phyloP scores from a whole-genome alignment of 2,797 vertebrate genomes.

The Buphagus erythrorhynchus region DNA sequence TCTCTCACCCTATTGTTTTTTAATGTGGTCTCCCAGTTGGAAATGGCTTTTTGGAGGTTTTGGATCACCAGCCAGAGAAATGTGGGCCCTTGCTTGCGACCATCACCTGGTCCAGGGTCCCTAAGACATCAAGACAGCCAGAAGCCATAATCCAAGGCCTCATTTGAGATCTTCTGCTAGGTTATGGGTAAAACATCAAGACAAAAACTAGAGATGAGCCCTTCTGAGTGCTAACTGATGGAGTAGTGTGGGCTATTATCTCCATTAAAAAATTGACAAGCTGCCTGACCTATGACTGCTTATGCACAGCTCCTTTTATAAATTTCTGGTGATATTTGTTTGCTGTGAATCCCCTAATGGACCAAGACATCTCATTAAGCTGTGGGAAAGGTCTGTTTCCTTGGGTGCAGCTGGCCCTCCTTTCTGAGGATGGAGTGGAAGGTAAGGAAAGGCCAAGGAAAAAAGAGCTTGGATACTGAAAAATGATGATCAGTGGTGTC shows the following conservation, averaged over 20 bases:
- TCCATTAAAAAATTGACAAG: not conserved
- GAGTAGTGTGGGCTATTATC: not conserved
- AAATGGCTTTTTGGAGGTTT: not conserved
- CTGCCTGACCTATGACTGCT: not conserved
- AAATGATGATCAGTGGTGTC: not conserved
- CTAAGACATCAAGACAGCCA: not conserved
- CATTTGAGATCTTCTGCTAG: not conserved
- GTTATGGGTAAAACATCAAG: not conserved
- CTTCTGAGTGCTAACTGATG: not conserved
- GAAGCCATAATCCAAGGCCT: not conserved
- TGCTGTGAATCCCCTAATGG: not conserved
- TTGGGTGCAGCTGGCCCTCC: not conserved
- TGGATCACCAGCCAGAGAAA: not conserved
- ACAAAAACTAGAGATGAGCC: not conserved
- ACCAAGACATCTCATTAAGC: not conserved
- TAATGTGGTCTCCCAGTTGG: not conserved
- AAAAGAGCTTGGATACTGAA: not conserved
- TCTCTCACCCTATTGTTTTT: not conserved
- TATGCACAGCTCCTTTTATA: not conserved
- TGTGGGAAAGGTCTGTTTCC: not conserved
- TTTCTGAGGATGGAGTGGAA: not conserved
- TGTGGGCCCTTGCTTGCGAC: not conserved
- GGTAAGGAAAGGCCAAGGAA: not conserved
- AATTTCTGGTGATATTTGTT: not conserved
- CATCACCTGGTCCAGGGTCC: not conserved